A percentile compares a stretch with the other conserved stretches of the same genome.
Conservation (phyloP, 2,888 invertebrate species). For the Sesia apiformis region DNA sequence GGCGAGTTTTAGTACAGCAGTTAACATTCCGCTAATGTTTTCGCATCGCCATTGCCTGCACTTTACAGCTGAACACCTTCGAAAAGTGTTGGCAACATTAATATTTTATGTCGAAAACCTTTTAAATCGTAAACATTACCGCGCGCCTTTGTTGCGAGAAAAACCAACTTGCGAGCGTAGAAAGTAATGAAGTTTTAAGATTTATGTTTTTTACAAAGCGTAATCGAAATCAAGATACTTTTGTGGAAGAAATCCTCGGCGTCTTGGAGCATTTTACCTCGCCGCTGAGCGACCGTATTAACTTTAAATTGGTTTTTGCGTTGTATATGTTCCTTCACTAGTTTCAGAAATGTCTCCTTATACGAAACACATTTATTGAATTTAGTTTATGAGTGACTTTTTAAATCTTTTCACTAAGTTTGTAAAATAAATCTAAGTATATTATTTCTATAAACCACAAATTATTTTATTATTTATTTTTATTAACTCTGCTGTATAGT, state of each 20-base stretch:
- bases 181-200: slow-evolving; percentile 58
- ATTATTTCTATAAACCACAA: too few species aligned
- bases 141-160: slow-evolving; percentile 37
- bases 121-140: slow-evolving; percentile 66
- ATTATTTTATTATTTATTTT: too few species aligned
- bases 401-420: too few species aligned
- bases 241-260: not conserved
- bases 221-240: not conserved
- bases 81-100: slow-evolving; percentile 48
- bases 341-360: too few species aligned
- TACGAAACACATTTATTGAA: too few species aligned
- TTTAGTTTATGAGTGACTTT: too few species aligned
- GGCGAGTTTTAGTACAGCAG: not conserved
- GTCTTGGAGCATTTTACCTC: not conserved
- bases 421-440: too few species aligned
- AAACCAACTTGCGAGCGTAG: slow-evolving; percentile 42
- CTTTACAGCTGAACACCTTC: not conserved
- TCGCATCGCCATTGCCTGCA: not conserved
- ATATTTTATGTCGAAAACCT: slow-evolving; percentile 66
- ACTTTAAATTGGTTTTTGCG: too few species aligned
- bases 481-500: too few species aligned
- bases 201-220: slow-evolving; percentile 34
- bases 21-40: not conserved
- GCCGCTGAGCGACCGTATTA: too few species aligned
- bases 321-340: too few species aligned